Percentiles rank a stretch among this genome's conserved stretches.
These are phyloP conservation scores for Steatocranus sp. DNA, from an alignment of 2,797 vertebrate genomes.

Conservation along the genomic window DNA sequence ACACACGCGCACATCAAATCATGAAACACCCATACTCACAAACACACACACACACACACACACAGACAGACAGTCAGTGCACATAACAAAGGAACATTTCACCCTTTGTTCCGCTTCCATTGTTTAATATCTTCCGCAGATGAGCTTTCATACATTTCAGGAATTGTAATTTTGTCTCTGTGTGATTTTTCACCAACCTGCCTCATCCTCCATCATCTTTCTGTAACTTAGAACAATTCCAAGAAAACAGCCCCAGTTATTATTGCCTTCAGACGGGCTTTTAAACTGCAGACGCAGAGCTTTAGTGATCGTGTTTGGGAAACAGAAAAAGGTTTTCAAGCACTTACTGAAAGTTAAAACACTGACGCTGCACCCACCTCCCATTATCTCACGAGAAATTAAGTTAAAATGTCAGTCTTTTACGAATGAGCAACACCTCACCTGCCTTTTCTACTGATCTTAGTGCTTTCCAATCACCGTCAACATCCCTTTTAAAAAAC, in stretches of 20 bases:
- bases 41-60: too few species aligned
- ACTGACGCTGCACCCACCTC: background rate
- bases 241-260: background rate
- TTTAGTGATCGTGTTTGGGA: background rate
- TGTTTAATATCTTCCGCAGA: background rate
- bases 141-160: background rate
- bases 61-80: background rate
- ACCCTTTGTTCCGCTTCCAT: background rate
- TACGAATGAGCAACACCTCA: background rate
- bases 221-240: background rate
- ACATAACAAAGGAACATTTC: background rate
- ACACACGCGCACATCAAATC: slow-evolving; percentile 1
- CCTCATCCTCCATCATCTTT: background rate
- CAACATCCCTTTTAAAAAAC: background rate
- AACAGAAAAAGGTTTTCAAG: background rate
- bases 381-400: background rate
- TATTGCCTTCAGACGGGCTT: background rate
- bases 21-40: background rate
- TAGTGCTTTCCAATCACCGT: background rate
- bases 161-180: background rate
- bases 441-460: background rate
- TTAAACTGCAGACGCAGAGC: background rate
- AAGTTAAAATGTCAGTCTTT: background rate
- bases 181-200: background rate
- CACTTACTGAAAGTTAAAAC: background rate